Evolutionary conservation across 2,888 invertebrate genomes (phyloP), one percentile per base, ranked within the genome.

Genomic region (Chymomyza amoena): DNA sequence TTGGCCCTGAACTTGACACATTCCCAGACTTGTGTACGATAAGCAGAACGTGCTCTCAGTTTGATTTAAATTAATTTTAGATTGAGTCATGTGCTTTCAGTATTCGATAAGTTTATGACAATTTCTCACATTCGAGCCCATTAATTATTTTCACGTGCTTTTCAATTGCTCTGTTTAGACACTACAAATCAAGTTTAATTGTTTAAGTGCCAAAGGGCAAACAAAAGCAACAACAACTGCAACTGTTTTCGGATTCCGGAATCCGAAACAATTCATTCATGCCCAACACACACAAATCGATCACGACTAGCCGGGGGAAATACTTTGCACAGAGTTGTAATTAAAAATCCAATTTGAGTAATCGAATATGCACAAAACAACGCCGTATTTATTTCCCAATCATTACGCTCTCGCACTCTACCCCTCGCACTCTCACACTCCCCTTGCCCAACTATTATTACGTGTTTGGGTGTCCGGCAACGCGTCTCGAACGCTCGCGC

Each of bases 401-500:
- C 36, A 16, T 61, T 61, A n/a, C 63, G 32, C 52, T 50, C 18
- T 45, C 61, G 16, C 50, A 18, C 39, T 45, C 6, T 39, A n/a
- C 39, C 45, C 39, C 45, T n/a, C 39, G 15, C 32, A 4, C 28
- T 63, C 51, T 61, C 39, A 15, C 45, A n/a, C n/a, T n/a, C n/a
- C n/a, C n/a, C n/a, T n/a, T 62, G 57, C 61, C 39, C 51, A 50
- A 4, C 39, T 15, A 45, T 4, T 45, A 13, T 45, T 13, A 45
- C 39, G 61, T 78, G 75, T 65, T 57, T 25, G 64, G 50, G 54
- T 60, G 25, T 63, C 18, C 73, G 66, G 65, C 67, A 54, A 39
- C 73, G 69, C 71, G 84, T 85, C 76, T 78, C 64, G 64, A 72
- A 67, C 79, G 79, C 72, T 86, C 82, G 88, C 80, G 73, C 76